A percentile compares a stretch with the other conserved stretches of the same genome.
Conservation (phyloP, 1,140 invertebrate species). For the Neotoxoptera formosana region DNA sequence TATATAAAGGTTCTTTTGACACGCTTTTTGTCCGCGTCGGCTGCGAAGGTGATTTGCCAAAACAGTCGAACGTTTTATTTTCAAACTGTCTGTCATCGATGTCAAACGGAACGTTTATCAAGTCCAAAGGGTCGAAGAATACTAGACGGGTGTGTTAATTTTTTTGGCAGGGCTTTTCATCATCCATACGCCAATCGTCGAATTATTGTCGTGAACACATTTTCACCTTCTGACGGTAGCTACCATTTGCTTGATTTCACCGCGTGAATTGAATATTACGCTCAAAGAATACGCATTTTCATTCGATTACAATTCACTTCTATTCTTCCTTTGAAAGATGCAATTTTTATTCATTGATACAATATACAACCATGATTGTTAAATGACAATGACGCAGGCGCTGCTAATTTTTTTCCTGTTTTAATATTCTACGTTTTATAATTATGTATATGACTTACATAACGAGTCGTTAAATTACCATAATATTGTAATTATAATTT, state of each 20-base stretch:
- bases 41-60: not conserved
- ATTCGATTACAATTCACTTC: not conserved
- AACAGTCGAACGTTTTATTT: conserved; percentile 4
- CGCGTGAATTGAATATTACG: not conserved
- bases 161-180: not conserved
- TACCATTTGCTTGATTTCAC: not conserved
- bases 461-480: not conserved
- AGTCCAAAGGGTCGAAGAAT: not conserved
- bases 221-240: not conserved
- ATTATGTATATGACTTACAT: not conserved
- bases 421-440: not conserved
- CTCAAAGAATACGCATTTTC: not conserved
- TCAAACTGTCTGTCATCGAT: conserved; percentile 32
- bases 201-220: not conserved
- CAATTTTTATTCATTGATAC: not conserved
- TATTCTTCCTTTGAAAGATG: not conserved
- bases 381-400: not conserved
- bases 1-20: not conserved
- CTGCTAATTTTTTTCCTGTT: not conserved
- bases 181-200: not conserved
- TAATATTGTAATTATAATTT: not conserved
- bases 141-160: not conserved
- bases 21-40: not conserved
- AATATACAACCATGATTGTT: not conserved
- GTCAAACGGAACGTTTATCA: not conserved